Evolutionary conservation across 1,140 invertebrate species (phyloP).

Genomic region (Trialeurodes vaporariorum): DNA sequence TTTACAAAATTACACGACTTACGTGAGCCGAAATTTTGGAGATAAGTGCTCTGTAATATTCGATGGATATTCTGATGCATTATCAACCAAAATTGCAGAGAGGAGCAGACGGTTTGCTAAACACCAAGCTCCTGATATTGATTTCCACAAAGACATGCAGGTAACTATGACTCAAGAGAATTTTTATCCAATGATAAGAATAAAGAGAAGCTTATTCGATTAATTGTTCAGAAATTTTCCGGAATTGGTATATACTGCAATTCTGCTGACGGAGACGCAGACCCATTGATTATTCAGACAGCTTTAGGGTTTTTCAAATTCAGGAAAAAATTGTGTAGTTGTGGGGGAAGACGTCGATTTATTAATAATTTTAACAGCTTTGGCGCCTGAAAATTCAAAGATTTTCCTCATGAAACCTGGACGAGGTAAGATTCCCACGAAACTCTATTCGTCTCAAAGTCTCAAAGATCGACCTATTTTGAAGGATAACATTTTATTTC

Average conservation of each 20-base stretch:
- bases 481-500: conserved; percentile 17
- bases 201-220: neutral
- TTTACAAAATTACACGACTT: conserved; percentile 17
- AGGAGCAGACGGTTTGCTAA: neutral
- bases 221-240: neutral
- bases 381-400: neutral
- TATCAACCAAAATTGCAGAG: conserved; percentile 6
- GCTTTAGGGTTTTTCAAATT: conserved; percentile 11
- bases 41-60: conserved; percentile 19
- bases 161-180: conserved; percentile 1
- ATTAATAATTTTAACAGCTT: conserved; percentile 15
- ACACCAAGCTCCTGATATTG: neutral
- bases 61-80: conserved; percentile 18
- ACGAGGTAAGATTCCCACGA: conserved; percentile 1
- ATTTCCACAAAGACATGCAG: conserved; percentile 4
- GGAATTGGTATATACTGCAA: neutral
- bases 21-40: conserved; percentile 18
- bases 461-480: conserved; percentile 2
- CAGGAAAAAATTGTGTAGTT: conserved; percentile 11
- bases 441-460: conserved; percentile 5
- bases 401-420: conserved; percentile 7
- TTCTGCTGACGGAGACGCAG: conserved; percentile 17
- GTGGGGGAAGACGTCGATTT: conserved; percentile 21
- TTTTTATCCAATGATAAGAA: conserved; percentile 2
- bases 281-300: conserved; percentile 20